Conservation (phyloP, 2,797 vertebrate genomes). For the Labroides dimidiatus region DNA sequence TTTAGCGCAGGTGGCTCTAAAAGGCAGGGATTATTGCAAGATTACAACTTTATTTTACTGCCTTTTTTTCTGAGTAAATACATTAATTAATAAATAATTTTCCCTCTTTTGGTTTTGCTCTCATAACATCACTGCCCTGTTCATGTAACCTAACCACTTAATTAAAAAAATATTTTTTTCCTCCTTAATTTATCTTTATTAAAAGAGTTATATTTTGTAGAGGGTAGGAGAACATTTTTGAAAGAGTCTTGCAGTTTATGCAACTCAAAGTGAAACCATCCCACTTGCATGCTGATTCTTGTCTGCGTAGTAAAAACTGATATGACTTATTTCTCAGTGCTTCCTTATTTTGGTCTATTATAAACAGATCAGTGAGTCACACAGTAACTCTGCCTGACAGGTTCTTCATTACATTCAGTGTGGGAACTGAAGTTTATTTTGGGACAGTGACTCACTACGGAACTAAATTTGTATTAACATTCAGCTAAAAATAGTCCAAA, state of each 20-base stretch:
- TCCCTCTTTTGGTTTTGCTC: too few relatives aligned
- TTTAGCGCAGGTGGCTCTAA: too few relatives aligned
- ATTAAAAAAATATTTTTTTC: too few relatives aligned
- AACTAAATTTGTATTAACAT: not conserved
- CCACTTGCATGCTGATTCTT: not conserved
- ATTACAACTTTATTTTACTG: too few relatives aligned
- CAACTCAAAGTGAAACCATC: not conserved
- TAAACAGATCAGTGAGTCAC: not conserved
- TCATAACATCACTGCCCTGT: too few relatives aligned
- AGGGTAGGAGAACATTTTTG: not conserved
- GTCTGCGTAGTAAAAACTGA: not conserved
- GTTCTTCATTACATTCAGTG: not conserved
- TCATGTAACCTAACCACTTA: too few relatives aligned
- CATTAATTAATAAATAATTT: too few relatives aligned
- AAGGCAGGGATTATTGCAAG: too few relatives aligned
- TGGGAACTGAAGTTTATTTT: constrained; percentile 12
- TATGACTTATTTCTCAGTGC: not conserved
- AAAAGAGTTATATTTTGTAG: too few relatives aligned
- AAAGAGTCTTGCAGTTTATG: not conserved
- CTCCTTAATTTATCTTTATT: not conserved
- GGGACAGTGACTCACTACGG: not conserved
- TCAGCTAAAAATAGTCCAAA: not conserved
- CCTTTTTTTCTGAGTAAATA: too few relatives aligned
- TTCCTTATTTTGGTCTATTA: not conserved
- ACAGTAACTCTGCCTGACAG: not conserved